phyloP scores from a whole-genome alignment of 2,888 invertebrate species.

The Maniola hyperantus region DNA sequence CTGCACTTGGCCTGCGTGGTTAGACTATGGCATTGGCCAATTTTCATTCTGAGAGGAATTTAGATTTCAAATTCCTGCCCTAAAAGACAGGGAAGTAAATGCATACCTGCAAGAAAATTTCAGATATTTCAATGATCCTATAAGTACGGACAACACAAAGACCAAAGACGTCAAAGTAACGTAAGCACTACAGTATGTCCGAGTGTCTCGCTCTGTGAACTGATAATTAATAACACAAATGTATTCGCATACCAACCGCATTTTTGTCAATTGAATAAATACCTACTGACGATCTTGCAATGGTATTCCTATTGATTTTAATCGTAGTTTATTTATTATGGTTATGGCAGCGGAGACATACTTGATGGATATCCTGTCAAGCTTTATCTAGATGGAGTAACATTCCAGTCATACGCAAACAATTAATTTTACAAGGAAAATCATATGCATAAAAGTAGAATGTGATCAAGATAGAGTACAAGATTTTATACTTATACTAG shows the following conservation, averaged over 20 bases:
- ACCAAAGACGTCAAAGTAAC: neutral
- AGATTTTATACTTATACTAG: too few relatives aligned
- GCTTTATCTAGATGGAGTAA: neutral
- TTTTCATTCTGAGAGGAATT: neutral
- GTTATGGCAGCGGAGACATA: conserved; percentile 9
- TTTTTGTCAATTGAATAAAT: conserved; percentile 14
- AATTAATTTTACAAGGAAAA: conserved; percentile 3
- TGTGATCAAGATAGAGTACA: too few relatives aligned
- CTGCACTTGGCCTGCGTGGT: too few relatives aligned
- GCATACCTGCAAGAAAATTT: neutral
- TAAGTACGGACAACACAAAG: neutral
- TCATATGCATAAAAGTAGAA: neutral
- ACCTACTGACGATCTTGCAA: neutral
- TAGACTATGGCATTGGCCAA: too few relatives aligned
- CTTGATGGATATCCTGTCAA: conserved; percentile 9
- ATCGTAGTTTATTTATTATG: conserved; percentile 21
- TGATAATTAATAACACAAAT: conserved; percentile 37
- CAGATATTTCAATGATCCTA: conserved; percentile 2
- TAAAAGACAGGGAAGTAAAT: neutral
- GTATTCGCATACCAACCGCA: conserved; percentile 29
- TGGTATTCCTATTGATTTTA: conserved; percentile 22
- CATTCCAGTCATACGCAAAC: neutral
- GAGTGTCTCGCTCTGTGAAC: neutral
- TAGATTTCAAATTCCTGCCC: neutral
- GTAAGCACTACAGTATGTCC: neutral